Evolutionary conservation across 2,113 vertebrate species (phyloP).

Genomic region (Chamaetylas fuelleborni): DNA sequence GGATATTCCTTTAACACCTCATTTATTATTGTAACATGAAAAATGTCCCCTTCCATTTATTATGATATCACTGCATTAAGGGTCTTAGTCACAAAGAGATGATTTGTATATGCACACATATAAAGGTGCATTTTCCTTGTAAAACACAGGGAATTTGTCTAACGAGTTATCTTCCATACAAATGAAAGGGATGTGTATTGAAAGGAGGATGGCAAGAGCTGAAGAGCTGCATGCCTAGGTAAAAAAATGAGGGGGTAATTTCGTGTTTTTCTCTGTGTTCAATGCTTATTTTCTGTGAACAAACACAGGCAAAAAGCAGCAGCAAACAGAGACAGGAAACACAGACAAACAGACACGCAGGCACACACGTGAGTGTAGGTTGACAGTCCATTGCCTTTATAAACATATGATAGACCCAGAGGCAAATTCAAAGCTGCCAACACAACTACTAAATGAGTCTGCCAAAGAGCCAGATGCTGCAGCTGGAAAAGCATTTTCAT

Average conservation of each 20-base stretch:
- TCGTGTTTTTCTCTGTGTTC: neutral
- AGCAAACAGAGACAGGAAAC: neutral
- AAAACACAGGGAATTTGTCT: neutral
- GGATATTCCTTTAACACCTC: slow-evolving; percentile 55
- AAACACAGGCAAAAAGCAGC: neutral
- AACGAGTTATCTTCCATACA: neutral
- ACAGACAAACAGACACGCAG: neutral
- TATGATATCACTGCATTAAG: slow-evolving; percentile 17
- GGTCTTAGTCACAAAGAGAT: slow-evolving; percentile 51
- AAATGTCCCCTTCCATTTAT: slow-evolving; percentile 52
- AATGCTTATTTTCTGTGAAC: neutral
- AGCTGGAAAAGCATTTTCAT: slow-evolving; percentile 35
- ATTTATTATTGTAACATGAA: slow-evolving; percentile 61
- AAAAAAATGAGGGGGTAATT: neutral
- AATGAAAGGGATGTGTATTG: neutral
- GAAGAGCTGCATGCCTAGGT: neutral
- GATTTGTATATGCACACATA: neutral
- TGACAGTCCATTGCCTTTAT: slow-evolving; percentile 49
- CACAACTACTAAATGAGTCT: slow-evolving; percentile 31
- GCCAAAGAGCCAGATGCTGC: slow-evolving; percentile 52
- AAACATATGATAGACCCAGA: slow-evolving; percentile 54
- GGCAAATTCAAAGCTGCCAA: slow-evolving; percentile 40
- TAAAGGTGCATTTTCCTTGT: slow-evolving; percentile 14
- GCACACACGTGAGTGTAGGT: neutral
- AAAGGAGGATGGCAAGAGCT: neutral